Base-by-base conservation (phyloP, 2,797 vertebrate genomes). In the Cossypha caffra region DNA sequence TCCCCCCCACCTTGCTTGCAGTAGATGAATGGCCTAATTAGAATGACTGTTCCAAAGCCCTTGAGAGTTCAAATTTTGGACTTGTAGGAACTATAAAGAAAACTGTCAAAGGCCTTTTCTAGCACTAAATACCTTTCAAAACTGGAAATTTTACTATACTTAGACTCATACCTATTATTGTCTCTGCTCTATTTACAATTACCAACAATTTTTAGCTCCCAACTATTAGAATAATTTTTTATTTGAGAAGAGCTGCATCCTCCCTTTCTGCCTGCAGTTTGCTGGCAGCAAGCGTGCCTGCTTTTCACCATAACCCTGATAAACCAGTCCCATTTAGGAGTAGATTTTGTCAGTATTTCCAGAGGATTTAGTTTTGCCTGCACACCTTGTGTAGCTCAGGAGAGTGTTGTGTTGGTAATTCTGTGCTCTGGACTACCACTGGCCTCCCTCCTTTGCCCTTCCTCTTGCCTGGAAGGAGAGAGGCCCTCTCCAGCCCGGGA, bases 1-100 rank as follows among this genome's bases (percentile, higher is more conserved):
- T 2, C 9, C 5, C 16, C 4, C 8, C 5, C 5, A 3, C 4
- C 21, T 37, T 4, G 4, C 25, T 38, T 68, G 26, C 28, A 62
- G 43, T 48, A 62, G 57, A 15, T 76, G 18, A 73, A 66, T 33
- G 28, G 17, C 24, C 21, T 79, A 28, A 61, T 78, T 51, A 55
- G 11, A 69, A 16, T 62, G 33, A 59, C 48, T 76, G 7, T 21
- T 86, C 23, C n/a, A 50, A 62, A 92, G 18, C 11, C 9, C 9
- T 58, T 9, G 26, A 43, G 14, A 62, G 15, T 80, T 67, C 76
- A 54, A 62, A 82, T 58, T 72, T 45, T 87, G 31, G 17, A 67
- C 48, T 66, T 67, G 33, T 9, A 71, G 51, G 19, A 77, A 20
- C 43, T 77, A 16, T 35, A 26, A 82, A 50, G 11, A 62, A 93